Base-by-base conservation (phyloP, 53 echinoderm and acorn worm genomes). In the Holothuria leucospilota region DNA sequence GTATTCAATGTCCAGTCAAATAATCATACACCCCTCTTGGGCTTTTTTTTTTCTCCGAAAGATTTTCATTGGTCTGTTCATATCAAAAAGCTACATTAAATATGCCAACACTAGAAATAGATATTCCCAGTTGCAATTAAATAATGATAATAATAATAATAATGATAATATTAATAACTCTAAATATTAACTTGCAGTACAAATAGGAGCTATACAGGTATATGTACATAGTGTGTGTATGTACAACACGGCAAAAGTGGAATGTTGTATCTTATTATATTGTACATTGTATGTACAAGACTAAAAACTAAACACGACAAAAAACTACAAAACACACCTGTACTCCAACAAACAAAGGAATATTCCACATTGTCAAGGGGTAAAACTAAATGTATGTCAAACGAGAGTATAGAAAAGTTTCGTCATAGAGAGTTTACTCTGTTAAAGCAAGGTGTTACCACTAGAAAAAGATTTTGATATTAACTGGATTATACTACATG, bases 191-290 rank as follows among this genome's bases (percentile, higher is more conserved):
- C 75, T 51, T 13, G 49, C 52, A 75, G 75, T 75, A 75, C 75
- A 75, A 75, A 75, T 75, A 52, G 49, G 51, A 75, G 49, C 75
- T 75, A 75, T 75, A 75, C 75, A 75, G 49, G n/a, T n/a, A 14
- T 75, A 75, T 75, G 52, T 75, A 75, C 75, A 75, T 46, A 21
- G 18, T 72, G 38, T 72, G 23, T 51, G 68, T 75, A 75, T 75
- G 75, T 75, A 75, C 75, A 75, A 75, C 75, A 75, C 75, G 25
- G 75, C 75, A 75, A 75, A 38, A 75, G 52, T 75, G 75, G 75
- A 75, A 75, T 75, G 75, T 75, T 46, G 74, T 49, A 52, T 30
- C 20, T 75, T n/a, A 49, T 38, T 49, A 39, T 30, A 75, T 52
- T 49, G 75, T 75, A 75, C 75, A 75, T 75, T 75, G 0, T 42